These are phyloP conservation scores for Masnerella sp. DNA, from an alignment of 2,888 invertebrate genomes.

Conservation along the genomic window DNA sequence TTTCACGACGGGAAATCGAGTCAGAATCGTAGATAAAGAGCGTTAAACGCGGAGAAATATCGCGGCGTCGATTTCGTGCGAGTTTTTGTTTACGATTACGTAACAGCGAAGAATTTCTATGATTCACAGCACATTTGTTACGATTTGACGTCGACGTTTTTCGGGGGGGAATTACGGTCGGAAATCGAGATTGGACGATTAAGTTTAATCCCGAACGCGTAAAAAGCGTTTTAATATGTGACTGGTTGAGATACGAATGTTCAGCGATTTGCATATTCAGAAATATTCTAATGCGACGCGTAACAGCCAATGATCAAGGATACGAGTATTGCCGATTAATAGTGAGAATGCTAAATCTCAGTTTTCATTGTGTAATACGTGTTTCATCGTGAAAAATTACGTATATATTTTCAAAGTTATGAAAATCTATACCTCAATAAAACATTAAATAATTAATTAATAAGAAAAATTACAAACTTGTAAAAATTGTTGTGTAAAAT, in stretches of 20 bases:
- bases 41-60: slow-evolving; percentile 5
- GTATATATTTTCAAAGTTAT: too few relatives aligned
- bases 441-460: too few relatives aligned
- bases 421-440: too few relatives aligned
- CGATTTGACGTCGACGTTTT: background rate
- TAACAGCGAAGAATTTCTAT: slow-evolving; percentile 8
- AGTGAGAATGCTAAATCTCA: slow-evolving; percentile 33
- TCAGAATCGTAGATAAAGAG: background rate
- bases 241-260: slow-evolving; percentile 17
- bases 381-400: slow-evolving; percentile 8
- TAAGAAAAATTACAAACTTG: too few relatives aligned
- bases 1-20: slow-evolving; percentile 29
- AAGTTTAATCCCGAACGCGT: background rate
- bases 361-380: slow-evolving; percentile 41
- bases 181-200: slow-evolving; percentile 4
- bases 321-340: slow-evolving; percentile 21
- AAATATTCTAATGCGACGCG: slow-evolving; percentile 39
- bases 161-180: too few relatives aligned
- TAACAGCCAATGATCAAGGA: slow-evolving; percentile 54
- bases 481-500: too few relatives aligned
- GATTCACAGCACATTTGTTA: slow-evolving; percentile 8
- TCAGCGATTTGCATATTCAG: slow-evolving; percentile 39
- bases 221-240: slow-evolving; percentile 1
- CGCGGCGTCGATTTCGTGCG: background rate
- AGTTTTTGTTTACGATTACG: slow-evolving; percentile 32